Percentiles rank a stretch among this genome's conserved stretches.
Conservation (phyloP, 2,888 invertebrate genomes). For the Ichneumon xanthorius region DNA sequence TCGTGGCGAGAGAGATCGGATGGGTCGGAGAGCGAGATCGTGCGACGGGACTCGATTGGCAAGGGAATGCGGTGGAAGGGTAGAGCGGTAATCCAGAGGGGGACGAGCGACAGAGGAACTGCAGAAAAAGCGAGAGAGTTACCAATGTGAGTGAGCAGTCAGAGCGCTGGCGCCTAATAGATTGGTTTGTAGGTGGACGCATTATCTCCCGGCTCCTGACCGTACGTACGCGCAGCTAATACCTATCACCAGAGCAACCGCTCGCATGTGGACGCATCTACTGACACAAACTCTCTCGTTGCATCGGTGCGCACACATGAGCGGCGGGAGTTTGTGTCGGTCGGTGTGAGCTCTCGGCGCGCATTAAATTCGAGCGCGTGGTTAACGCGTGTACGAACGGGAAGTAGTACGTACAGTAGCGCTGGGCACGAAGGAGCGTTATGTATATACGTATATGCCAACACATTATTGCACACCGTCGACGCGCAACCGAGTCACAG, state of each 20-base stretch:
- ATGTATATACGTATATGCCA: background rate
- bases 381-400: constrained; percentile 55
- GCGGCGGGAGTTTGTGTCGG: constrained; percentile 10
- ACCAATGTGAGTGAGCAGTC: constrained; percentile 84
- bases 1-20: constrained; percentile 28
- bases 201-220: constrained; percentile 80
- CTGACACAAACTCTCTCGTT: constrained; percentile 1
- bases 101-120: constrained; percentile 32
- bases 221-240: constrained; percentile 56
- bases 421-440: constrained; percentile 4
- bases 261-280: constrained; percentile 17
- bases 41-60: constrained; percentile 70
- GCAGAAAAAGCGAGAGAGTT: constrained; percentile 60
- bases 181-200: constrained; percentile 85
- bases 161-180: constrained; percentile 85
- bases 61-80: constrained; percentile 22
- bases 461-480: constrained; percentile 66
- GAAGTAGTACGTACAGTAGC: constrained; percentile 14
- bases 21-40: constrained; percentile 72
- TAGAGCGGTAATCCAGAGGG: constrained; percentile 42
- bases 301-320: constrained; percentile 2
- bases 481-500: constrained; percentile 66
- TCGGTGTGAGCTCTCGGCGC: constrained; percentile 19
- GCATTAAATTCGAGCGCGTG: constrained; percentile 49
- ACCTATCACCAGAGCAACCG: background rate